These are phyloP conservation scores for Drosophila ercepeae DNA, from an alignment of 1,140 invertebrate species.

Conservation along the genomic window DNA sequence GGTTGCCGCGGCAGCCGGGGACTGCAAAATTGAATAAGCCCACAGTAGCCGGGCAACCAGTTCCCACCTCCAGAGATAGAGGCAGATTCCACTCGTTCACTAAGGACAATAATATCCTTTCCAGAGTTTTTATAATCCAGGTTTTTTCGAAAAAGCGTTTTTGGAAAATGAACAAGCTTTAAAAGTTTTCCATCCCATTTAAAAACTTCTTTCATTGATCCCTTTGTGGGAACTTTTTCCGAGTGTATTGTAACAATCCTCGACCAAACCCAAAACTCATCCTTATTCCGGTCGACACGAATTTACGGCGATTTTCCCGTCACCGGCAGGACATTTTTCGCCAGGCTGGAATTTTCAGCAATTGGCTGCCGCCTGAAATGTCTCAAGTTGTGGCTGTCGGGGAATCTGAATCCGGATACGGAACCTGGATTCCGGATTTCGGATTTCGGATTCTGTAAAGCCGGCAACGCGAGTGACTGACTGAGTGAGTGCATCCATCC, in stretches of 20 bases:
- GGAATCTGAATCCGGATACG: constrained; percentile 12
- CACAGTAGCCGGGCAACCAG: constrained; percentile 25
- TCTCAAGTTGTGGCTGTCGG: constrained; percentile 36
- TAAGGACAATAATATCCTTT: neutral
- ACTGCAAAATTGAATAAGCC: constrained; percentile 77
- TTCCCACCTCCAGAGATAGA: neutral
- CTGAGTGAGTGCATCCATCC: constrained; percentile 57
- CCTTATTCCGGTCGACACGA: constrained; percentile 41
- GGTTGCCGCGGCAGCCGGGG: neutral
- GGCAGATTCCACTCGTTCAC: neutral
- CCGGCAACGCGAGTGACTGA: constrained; percentile 12
- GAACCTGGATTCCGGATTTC: neutral
- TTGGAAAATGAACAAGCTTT: neutral
- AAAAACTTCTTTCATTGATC: neutral
- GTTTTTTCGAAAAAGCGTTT: neutral
- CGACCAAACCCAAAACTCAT: constrained; percentile 26
- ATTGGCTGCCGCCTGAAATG: constrained; percentile 35
- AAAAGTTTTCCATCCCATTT: too few relatives aligned
- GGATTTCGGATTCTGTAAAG: neutral
- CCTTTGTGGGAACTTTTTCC: neutral
- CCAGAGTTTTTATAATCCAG: neutral
- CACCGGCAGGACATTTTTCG: constrained; percentile 49
- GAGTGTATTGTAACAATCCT: neutral
- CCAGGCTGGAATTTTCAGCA: constrained; percentile 23
- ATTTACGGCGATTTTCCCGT: constrained; percentile 72